phyloP scores from a whole-genome alignment of 1,140 invertebrate species.

The Euborellia annulipes region DNA sequence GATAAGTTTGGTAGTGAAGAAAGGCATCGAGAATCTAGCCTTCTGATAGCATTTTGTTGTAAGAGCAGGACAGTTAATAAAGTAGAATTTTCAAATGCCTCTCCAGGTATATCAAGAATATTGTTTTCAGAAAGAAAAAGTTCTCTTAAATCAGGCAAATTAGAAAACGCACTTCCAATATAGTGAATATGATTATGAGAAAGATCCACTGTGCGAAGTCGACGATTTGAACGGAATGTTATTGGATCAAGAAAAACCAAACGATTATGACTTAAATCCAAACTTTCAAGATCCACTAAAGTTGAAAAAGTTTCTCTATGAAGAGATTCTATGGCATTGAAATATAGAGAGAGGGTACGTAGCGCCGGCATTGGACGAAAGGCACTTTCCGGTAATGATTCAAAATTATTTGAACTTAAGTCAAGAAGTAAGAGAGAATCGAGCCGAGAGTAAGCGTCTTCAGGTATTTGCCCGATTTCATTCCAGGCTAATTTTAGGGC shows the following conservation, averaged over 20 bases:
- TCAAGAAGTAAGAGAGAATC: conserved; percentile 59
- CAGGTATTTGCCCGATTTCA: conserved; percentile 50
- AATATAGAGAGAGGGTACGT: conserved; percentile 62
- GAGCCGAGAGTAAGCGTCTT: conserved; percentile 52
- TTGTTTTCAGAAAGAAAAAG: conserved; percentile 83
- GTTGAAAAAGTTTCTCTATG: conserved; percentile 59
- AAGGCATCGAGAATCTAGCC: conserved; percentile 57
- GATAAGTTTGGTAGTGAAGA: conserved; percentile 52
- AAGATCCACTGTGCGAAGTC: conserved; percentile 64
- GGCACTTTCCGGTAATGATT: conserved; percentile 51
- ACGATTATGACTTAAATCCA: conserved; percentile 78
- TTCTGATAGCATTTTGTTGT: conserved; percentile 69
- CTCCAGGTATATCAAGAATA: conserved; percentile 62
- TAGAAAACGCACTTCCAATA: conserved; percentile 62
- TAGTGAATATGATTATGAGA: conserved; percentile 80
- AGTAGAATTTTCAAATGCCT: conserved; percentile 61
- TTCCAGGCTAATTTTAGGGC: conserved; percentile 70
- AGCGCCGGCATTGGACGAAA: conserved; percentile 64
- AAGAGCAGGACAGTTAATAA: conserved; percentile 68
- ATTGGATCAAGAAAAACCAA: conserved; percentile 53
- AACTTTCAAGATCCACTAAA: conserved; percentile 54
- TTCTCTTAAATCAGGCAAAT: conserved; percentile 56
- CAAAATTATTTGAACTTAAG: conserved; percentile 72
- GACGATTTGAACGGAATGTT: conserved; percentile 56
- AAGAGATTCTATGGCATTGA: conserved; percentile 63